Evolutionary conservation across 2,113 vertebrate species (phyloP).

Genomic region (Xiphophorus maculatus): DNA sequence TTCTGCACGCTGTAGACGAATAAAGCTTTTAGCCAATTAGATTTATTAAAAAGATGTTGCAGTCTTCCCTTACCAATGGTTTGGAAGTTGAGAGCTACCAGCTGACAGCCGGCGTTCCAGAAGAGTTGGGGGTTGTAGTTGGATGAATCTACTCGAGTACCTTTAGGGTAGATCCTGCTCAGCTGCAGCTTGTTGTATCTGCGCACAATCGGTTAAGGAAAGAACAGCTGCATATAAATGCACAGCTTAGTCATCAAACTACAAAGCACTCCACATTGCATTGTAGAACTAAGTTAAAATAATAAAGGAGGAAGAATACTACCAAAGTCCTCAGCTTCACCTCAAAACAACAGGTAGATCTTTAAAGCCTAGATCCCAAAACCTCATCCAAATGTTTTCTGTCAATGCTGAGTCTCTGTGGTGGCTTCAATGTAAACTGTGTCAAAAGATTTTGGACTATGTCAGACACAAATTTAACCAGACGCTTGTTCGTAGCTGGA

Average conservation of each 20-base stretch:
- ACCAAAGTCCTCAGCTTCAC: no score
- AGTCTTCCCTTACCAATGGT: conserved; percentile 85
- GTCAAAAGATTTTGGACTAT: no score
- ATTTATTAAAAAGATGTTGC: not conserved
- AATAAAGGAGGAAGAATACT: no score
- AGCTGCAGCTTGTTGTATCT: conserved; percentile 99
- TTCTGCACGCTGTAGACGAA: not conserved
- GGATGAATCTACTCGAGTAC: conserved; percentile 96
- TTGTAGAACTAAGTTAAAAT: no score
- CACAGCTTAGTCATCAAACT: no score
- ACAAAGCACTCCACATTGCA: no score
- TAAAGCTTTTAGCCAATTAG: not conserved
- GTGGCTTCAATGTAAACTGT: not conserved
- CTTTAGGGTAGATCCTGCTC: conserved; percentile 97
- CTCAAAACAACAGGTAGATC: no score
- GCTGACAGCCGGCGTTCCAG: conserved; percentile 97
- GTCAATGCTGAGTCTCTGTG: not conserved
- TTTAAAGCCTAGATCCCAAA: no score
- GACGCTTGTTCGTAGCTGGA: no score
- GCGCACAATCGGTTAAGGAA: conserved; percentile 79
- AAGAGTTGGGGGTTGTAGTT: conserved; percentile 99
- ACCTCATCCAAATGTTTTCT: no score
- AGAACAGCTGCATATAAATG: not conserved
- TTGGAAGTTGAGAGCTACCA: conserved; percentile 98
- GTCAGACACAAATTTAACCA: no score